Evolutionary conservation across 2,888 invertebrate species (phyloP), one percentile per base, ranked within the genome.

Genomic region (Zaprionus obscuricornis): DNA sequence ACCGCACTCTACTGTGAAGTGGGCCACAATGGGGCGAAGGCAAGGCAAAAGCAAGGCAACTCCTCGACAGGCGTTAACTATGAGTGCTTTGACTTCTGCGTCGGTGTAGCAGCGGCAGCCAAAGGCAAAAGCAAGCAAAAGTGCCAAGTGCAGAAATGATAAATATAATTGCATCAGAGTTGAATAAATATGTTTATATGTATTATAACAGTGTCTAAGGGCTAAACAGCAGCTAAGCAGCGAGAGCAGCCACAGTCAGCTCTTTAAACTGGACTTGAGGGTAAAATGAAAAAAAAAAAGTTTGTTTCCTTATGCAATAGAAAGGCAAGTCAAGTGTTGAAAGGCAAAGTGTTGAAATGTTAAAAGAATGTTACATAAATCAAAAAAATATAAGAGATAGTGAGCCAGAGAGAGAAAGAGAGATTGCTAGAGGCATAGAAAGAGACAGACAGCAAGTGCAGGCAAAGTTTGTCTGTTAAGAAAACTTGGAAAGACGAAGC

Each of bases 1-100:
- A 54, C 74, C 50, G 66, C 84, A 85, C 65, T 73, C 65, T 65
- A 66, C 58, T 82, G 85, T 78, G 72, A 82, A 85, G 82, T 75
- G 75, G 82, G 77, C 63, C 66, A 72, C 69, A 62, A 36, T 14
- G 36, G 37, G 24, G n/a, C n/a, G n/a, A n/a, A n/a, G n/a, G n/a
- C n/a, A n/a, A n/a, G n/a, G n/a, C n/a, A n/a, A n/a, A n/a, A n/a
- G n/a, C n/a, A n/a, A n/a, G n/a, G n/a, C n/a, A n/a, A n/a, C n/a
- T n/a, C 42, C 26, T 33, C 40, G 43, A 29, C 45, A 24, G 33
- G 29, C 52, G 37, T 14, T 20, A 45, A 43, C 18, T 55, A 33
- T 34, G 49, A 22, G 49, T 47, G 65, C 69, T 69, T 69, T 67
- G 67, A 64, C 69, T 64, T 52, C 34, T 37, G 49, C 58, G 68